These are phyloP conservation scores for Borostomias antarcticus DNA, from an alignment of 2,797 vertebrate species.

Conservation along the genomic window DNA sequence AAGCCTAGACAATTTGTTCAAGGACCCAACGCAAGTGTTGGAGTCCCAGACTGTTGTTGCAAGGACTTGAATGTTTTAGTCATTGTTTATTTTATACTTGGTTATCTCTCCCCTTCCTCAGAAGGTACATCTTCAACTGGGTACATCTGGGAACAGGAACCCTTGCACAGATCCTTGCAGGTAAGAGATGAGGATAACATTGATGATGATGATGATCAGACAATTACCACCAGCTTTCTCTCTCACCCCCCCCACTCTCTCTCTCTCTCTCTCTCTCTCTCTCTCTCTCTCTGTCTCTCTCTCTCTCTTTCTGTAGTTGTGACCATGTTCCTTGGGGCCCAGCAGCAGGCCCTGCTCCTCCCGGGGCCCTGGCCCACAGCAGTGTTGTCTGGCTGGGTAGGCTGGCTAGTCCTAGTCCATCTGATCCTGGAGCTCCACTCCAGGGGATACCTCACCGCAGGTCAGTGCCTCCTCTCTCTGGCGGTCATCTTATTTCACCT, in stretches of 20 bases:
- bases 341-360: slow-evolving; percentile 80
- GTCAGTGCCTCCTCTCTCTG: slow-evolving; percentile 52
- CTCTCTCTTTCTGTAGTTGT: slow-evolving; percentile 70
- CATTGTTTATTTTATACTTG: too few relatives aligned
- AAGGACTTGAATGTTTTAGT: too few relatives aligned
- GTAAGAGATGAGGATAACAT: slow-evolving; percentile 65
- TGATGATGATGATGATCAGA: background rate
- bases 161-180: slow-evolving; percentile 80
- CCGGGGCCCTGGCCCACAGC: slow-evolving; percentile 77
- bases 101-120: slow-evolving; percentile 41
- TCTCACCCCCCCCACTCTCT: background rate
- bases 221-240: background rate
- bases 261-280: background rate
- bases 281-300: too few relatives aligned
- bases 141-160: slow-evolving; percentile 82
- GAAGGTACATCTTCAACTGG: slow-evolving; percentile 86
- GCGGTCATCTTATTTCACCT: background rate
- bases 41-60: too few relatives aligned
- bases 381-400: slow-evolving; percentile 78
- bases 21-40: too few relatives aligned
- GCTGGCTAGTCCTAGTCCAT: slow-evolving; percentile 81
- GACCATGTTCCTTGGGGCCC: slow-evolving; percentile 83
- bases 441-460: slow-evolving; percentile 72
- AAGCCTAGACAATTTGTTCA: too few relatives aligned
- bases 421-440: slow-evolving; percentile 80